Base-by-base conservation (phyloP, 2,888 invertebrate species). In the Eupithecia inturbata region DNA sequence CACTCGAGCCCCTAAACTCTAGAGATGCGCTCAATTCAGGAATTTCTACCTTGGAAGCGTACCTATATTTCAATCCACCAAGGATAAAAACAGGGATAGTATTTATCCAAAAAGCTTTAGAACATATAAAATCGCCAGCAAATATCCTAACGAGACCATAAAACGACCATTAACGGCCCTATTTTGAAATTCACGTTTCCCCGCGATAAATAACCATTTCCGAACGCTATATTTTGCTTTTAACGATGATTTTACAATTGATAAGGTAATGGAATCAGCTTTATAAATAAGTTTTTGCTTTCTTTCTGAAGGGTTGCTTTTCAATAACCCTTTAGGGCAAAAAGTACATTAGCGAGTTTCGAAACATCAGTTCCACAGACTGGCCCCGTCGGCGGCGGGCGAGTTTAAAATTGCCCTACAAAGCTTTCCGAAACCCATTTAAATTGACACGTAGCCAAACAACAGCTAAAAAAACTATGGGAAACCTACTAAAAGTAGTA, bases 201-300 rank as follows among this genome's bases (percentile, higher is more conserved):
- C 74, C 66, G 76, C 78, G 76, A 77, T 81, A 81, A 81, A 81
- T 81, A 78, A 79, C 78, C 77, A 71, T 81, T 81, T 81, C 81
- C 81, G 75, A 71, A 76, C 63, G 81, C 78, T 77, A 77, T 80
- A 77, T 79, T 81, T 77, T 74, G 75, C 77, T 77, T 78, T 78
- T 79, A 79, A 80, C 80, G 79, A 74, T 78, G 79, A 80, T 81
- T 81, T 79, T 77, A 77, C 75, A 76, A 81, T 79, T 78, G 79
- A 80, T 81, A 80, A 80, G 79, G 77, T 80, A 80, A 81, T 80
- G 80, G 77, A 77, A 73, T 78, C n/a, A 57, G 77, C 76, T 75
- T 70, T 69, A 68, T 76, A 70, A 75, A 76, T 68, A 73, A 67
- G 53, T 62, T 22, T 28, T 53, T 57, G 64, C 72, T 72, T 67